Base-by-base conservation (phyloP, 2,888 invertebrate genomes). In the Kryphioiulus occultus region DNA sequence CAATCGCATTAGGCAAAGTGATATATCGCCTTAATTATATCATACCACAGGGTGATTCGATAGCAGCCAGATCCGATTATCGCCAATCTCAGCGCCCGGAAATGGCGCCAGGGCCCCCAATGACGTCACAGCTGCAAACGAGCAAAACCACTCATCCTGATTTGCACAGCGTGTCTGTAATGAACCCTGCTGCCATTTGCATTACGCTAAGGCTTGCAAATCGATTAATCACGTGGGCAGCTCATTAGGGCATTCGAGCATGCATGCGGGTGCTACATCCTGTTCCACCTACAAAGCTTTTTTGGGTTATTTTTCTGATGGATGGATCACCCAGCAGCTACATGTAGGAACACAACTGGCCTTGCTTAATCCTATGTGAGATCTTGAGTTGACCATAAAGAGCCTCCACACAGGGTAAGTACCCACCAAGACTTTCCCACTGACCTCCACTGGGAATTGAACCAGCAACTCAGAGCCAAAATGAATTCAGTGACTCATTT, bases 1-100 rank as follows among this genome's bases (percentile, higher is more conserved):
- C 12, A 59, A 68, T 68, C 26, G 68, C 68, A 68, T 68, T 68
- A 68, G 68, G 68, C 68, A 68, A 68, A 68, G 68, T 68, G 68
- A 68, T 68, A 68, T 68, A 68, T 68, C 68, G 68, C 26, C 68
- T 10, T 68, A 68, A 68, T 68, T 68, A 68, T 26, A 68, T 68
- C 68, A 68, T 68, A 68, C 68, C 68, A 12, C 68, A 22, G 22
- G 7, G 26, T 68, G 68, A 68, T 68, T 26, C 68, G 26, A 68
- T 68, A 68, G 26, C 26, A 10, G 22, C 26, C 68, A 68, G 26
- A 68, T 68, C 26, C 7, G 68, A 68, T 68, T 68, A 68, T 59
- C 59, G n/a, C 59, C 59, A n/a, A 59, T 19, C 59, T 59, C n/a
- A n/a, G 68, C 68, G 26, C 12, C n/a, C 68, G 68, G 68, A 68